These are phyloP conservation scores for Cossypha polioptera DNA, from an alignment of 2,797 vertebrate species.

Conservation along the genomic window DNA sequence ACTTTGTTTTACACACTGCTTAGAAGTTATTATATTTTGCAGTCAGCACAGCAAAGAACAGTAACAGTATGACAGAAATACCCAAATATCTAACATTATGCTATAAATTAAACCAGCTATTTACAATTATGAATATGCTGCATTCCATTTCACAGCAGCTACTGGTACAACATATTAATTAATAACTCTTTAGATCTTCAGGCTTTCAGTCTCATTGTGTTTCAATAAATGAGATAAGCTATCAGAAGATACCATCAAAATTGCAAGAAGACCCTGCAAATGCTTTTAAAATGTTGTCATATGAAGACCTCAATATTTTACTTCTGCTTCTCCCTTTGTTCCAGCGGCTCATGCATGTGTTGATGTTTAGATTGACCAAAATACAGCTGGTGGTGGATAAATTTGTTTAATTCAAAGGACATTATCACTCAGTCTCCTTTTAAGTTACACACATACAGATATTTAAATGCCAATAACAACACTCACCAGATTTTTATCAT, in stretches of 20 bases:
- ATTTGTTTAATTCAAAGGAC: neutral
- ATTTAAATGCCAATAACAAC: neutral
- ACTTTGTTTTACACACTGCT: constrained; percentile 89
- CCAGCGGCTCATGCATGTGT: neutral
- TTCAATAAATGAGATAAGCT: neutral
- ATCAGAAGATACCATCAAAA: neutral
- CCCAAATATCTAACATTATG: constrained; percentile 63
- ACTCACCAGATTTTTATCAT: neutral
- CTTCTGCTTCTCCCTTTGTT: neutral
- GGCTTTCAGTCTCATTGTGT: constrained; percentile 2
- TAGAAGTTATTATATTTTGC: constrained; percentile 88
- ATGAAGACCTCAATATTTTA: neutral
- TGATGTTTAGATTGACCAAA: neutral
- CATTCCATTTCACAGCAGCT: constrained; percentile 61
- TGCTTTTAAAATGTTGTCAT: neutral
- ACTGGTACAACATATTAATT: constrained; percentile 67
- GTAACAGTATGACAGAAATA: constrained; percentile 71
- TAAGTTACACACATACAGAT: neutral
- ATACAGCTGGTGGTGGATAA: neutral
- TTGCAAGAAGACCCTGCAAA: neutral
- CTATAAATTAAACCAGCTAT: constrained; percentile 71
- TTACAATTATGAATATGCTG: constrained; percentile 64
- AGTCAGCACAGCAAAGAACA: constrained; percentile 78
- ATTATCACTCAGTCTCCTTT: neutral
- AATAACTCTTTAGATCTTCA: constrained; percentile 59